Evolutionary conservation across 2,888 invertebrate species (phyloP).

Genomic region (Entomobrya multifasciata): DNA sequence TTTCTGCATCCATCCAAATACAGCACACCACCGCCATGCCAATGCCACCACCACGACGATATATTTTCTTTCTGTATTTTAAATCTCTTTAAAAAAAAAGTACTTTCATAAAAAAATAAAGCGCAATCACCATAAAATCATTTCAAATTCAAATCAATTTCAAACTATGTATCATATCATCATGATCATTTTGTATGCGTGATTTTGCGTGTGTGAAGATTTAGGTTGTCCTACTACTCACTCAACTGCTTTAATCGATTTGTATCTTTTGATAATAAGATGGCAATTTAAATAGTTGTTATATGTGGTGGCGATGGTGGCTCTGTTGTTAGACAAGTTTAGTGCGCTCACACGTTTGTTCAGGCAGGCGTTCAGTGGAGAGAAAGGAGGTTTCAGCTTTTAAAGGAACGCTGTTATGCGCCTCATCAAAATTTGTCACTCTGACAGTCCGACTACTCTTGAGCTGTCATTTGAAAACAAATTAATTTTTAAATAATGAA

Average conservation of each 20-base stretch:
- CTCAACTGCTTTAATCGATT: conserved; percentile 39
- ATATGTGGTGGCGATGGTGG: conserved; percentile 33
- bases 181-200: not conserved
- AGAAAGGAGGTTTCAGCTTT: conserved; percentile 25
- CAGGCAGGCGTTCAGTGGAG: not conserved
- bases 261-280: conserved; percentile 41
- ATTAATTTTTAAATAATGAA: too few species aligned
- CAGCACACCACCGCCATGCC: too few species aligned
- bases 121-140: conserved; percentile 23
- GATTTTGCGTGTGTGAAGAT: not conserved
- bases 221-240: conserved; percentile 49
- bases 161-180: not conserved
- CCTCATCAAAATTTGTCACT: not conserved
- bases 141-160: conserved; percentile 25
- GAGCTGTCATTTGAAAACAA: not conserved
- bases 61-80: too few species aligned
- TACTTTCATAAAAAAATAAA: too few species aligned
- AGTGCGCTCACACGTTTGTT: not conserved
- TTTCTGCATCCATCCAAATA: too few species aligned
- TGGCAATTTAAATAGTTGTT: conserved; percentile 39
- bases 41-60: too few species aligned
- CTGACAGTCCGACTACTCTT: not conserved
- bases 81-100: too few species aligned
- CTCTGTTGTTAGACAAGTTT: conserved; percentile 64
- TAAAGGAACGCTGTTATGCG: not conserved